These are phyloP conservation scores for Parnassius apollo DNA, from an alignment of 2,888 invertebrate genomes.

Conservation along the genomic window DNA sequence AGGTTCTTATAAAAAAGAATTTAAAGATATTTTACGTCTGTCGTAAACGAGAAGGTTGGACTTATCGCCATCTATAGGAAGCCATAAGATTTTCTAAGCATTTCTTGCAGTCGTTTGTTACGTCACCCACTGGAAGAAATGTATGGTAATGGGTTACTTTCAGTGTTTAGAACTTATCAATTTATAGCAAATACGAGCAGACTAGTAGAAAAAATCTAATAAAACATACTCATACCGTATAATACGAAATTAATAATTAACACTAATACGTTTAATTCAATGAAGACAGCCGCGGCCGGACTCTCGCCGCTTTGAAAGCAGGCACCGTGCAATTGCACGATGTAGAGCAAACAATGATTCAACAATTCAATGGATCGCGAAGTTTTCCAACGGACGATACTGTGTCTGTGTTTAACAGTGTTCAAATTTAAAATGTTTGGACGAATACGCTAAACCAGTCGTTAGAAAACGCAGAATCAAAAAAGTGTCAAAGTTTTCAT, in stretches of 20 bases:
- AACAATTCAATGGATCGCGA: conserved; percentile 44
- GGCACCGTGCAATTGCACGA: conserved; percentile 33
- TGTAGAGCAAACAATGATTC: conserved; percentile 52
- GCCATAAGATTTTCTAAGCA: too few relatives aligned
- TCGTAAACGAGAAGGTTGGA: too few relatives aligned
- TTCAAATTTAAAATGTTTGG: conserved; percentile 1
- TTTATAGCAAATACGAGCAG: too few relatives aligned
- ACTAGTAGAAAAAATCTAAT: too few relatives aligned
- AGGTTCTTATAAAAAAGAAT: too few relatives aligned
- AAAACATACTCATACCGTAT: too few relatives aligned
- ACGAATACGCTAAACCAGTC: background rate
- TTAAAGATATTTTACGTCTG: too few relatives aligned
- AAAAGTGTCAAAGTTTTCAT: background rate
- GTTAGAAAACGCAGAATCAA: background rate
- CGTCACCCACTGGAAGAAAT: too few relatives aligned
- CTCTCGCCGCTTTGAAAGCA: conserved; percentile 27
- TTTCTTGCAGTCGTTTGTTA: too few relatives aligned
- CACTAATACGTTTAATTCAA: conserved; percentile 16
- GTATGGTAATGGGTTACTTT: too few relatives aligned
- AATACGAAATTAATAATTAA: conserved; percentile 10
- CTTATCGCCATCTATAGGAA: too few relatives aligned
- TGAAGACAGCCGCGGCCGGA: conserved; percentile 1
- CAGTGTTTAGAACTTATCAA: too few relatives aligned
- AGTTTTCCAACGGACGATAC: conserved; percentile 42
- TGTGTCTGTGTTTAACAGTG: conserved; percentile 5